Evolutionary conservation across 2,797 vertebrate species (phyloP).

Genomic region (Platyrinchus mystaceus): DNA sequence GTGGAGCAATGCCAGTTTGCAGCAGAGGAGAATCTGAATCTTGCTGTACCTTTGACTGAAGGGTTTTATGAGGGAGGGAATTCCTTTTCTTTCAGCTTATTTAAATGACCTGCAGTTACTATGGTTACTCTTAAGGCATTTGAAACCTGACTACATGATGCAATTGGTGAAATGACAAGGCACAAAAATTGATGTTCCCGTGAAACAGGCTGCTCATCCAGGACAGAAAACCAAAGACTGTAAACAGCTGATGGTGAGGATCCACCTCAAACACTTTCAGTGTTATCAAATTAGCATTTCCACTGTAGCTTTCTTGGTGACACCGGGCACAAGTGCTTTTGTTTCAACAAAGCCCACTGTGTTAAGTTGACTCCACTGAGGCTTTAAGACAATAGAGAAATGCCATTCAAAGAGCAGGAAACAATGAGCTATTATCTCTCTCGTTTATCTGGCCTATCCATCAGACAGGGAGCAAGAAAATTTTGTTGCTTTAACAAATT

Average conservation of each 20-base stretch:
- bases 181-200: slow-evolving; percentile 65
- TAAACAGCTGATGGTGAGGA: background rate
- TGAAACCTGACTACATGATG: slow-evolving; percentile 57
- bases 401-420: slow-evolving; percentile 43
- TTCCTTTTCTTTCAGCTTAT: slow-evolving; percentile 67
- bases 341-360: slow-evolving; percentile 59
- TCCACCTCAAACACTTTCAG: slow-evolving; percentile 1
- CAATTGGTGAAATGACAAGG: slow-evolving; percentile 65
- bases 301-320: slow-evolving; percentile 7
- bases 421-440: slow-evolving; percentile 46
- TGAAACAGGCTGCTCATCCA: slow-evolving; percentile 19
- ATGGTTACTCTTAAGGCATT: slow-evolving; percentile 69
- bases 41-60: slow-evolving; percentile 8
- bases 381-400: slow-evolving; percentile 63
- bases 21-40: background rate
- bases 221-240: slow-evolving; percentile 4
- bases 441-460: slow-evolving; percentile 24
- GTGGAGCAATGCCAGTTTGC: background rate
- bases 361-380: slow-evolving; percentile 41
- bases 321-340: slow-evolving; percentile 38
- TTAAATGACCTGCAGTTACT: slow-evolving; percentile 63
- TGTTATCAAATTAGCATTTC: slow-evolving; percentile 45
- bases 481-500: slow-evolving; percentile 36
- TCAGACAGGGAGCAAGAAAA: slow-evolving; percentile 1
- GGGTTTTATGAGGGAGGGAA: slow-evolving; percentile 35